Base-by-base conservation (phyloP, 2,888 invertebrate species). In the Drosophila picticornis region DNA sequence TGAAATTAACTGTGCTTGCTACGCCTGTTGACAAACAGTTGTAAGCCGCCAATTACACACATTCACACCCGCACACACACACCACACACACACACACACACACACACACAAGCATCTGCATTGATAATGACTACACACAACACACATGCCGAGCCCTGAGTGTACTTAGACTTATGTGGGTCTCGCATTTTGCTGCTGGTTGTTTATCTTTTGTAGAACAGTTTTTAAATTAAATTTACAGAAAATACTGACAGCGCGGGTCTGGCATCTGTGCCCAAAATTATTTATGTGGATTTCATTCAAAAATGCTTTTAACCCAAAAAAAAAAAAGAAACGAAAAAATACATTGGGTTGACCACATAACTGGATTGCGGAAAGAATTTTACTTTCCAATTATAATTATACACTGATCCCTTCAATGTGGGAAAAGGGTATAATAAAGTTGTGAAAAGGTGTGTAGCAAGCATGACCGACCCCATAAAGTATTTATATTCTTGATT, bases 1-100 rank as follows among this genome's bases (percentile, higher is more conserved):
- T 56, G 66, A 65, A 65, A 70, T 71, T 71, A 80, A 71, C 70
- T 77, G 58, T 68, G 48, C 36, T 56, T 64, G 50, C 63, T 36
- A 62, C 52, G 25, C 32, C 64, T 34, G 56, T 66, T 80, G 59
- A 59, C 70, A 70, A 75, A 69, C 64, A 62, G 48, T 43, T 68
- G 57, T 73, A 67, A 76, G 68, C 60, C 29, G 74, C 25, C 56
- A 70, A 59, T 73, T 58, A 46, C 59, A 43, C 46, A 27, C 53
- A 61, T 50, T 57, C 46, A 58, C 31, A 29, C 31, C 31, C 16
- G 6, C 51, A 40, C 38, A 11, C 11, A 22, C 43, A 22, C n/a
- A 22, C 3, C n/a, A 10, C n/a, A n/a, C 9, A 38, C 38, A 38
- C 19, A n/a, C 40, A 40, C 40, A n/a, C n/a, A n/a, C 11, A 61